Evolutionary conservation across 2,888 invertebrate genomes (phyloP).

Genomic region (Polydrusus cervinus): DNA sequence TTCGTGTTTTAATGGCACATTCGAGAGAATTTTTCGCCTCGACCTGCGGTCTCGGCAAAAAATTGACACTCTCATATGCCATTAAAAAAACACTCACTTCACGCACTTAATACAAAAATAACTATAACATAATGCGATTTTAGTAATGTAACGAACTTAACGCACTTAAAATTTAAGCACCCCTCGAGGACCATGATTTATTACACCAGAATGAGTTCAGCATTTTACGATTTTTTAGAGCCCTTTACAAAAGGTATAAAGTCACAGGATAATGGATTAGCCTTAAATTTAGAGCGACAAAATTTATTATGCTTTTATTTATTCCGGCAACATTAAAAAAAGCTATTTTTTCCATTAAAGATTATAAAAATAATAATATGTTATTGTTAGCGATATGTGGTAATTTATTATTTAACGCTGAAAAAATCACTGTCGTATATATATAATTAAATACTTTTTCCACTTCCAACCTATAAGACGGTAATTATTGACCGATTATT

Average conservation of each 20-base stretch:
- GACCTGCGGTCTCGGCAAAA: too few relatives aligned
- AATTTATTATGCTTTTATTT: constrained; percentile 22
- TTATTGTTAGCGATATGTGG: too few relatives aligned
- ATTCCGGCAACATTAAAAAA: constrained; percentile 11
- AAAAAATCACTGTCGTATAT: too few relatives aligned
- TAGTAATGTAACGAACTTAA: constrained; percentile 39
- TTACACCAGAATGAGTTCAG: constrained; percentile 37
- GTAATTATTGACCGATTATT: too few relatives aligned
- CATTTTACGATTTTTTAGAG: constrained; percentile 39
- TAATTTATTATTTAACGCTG: too few relatives aligned
- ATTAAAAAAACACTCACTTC: too few relatives aligned
- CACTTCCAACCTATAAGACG: too few relatives aligned
- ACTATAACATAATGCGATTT: constrained; percentile 19
- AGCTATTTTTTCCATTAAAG: neutral
- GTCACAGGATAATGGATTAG: constrained; percentile 46
- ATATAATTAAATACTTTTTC: too few relatives aligned
- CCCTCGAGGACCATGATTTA: constrained; percentile 40
- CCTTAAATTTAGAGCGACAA: constrained; percentile 26
- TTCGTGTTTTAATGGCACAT: too few relatives aligned
- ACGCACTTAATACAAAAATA: neutral
- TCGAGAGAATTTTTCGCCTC: too few relatives aligned
- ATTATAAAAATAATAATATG: neutral
- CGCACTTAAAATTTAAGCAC: constrained; percentile 37
- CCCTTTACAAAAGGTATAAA: constrained; percentile 42
- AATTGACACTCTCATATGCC: too few relatives aligned